Base-by-base conservation (phyloP, 2,113 vertebrate species). In the Zootoca vivipara region DNA sequence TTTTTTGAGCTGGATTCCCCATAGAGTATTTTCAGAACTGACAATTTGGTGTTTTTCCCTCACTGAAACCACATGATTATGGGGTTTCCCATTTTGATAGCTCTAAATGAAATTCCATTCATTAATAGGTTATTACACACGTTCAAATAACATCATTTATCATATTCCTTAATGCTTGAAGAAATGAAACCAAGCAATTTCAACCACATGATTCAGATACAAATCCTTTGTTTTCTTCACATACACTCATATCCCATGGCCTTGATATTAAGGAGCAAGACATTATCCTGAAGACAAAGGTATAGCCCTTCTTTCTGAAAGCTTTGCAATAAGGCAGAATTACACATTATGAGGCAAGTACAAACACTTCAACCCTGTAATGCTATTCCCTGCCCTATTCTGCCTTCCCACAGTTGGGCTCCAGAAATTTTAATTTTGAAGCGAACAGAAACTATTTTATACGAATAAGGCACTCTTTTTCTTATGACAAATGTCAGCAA, bases 1-100 rank as follows among this genome's bases (percentile, higher is more conserved):
- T 85, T 52, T 62, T 62, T 1, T 5, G 94, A 87, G 40, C 0
- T 65, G 87, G 88, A 38, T 81, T 79, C 80, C 93, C 86, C 67
- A 85, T 91, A 92, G 93, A 87, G 38, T 80, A 56, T 42, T 18
- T 62, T 92, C 93, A 94, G 75, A 35, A 83, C 79, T 46, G 52
- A 52, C 46, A 0, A 7, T 1, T 0, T 0, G 1, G 69, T 70
- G 30, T 30, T 70, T 28, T 70, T 65, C 38, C 18, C 16, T 58
- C 38, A 64, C 62, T 82, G 83, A 85, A 70, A 86, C 30, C 58
- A 62, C 87, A 81, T 28, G 5, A 58, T 87, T 12, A 22, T 0
- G 16, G 33, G 72, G 28, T 46, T 83, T 46, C 26, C 65, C 13
- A 0, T n/a, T 62, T 2, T 33, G 6, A 38, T 28, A 22, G 65